Evolutionary conservation across 2,797 vertebrate species (phyloP), one percentile per base, ranked within the genome.

Genomic region (Vultur gryphus): DNA sequence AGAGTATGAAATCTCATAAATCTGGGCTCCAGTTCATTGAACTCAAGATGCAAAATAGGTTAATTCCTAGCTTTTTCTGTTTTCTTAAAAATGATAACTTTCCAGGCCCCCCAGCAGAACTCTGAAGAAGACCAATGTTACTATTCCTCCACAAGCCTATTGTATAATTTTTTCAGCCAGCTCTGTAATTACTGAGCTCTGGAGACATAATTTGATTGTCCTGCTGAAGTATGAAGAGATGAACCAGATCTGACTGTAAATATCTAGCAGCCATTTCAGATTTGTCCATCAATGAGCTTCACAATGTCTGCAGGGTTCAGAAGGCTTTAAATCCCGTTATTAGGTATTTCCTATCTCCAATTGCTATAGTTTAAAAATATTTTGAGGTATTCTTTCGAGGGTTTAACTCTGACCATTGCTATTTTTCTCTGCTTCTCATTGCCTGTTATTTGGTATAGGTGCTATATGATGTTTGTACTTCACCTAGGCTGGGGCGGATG

Each of bases 281-380:
- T 44, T 20, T 58, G n/a, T 16, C 69, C 49, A 58, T 35, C 69
- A 37, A 9, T 16, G 69, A 84, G 18, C 79, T 64, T 48, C 61
- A 7, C 35, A 37, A 59, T 8, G 11, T 26, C 51, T 66, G 26
- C 1, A 3, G 59, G 67, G 5, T 17, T 64, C 71, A 57, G 35
- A 24, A 26, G 37, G 57, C 35, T 88, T 66, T 49, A 78, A n/a
- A 48, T 11, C 44, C 13, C 25, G 9, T 19, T 18, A 1, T 1
- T 35, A 37, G 14, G 3, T 21, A 51, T 73, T 85, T 78, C 52
- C 28, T 64, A 5, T 17, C 51, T 70, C 19, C 0, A 0, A 2
- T 0, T 61, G 19, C 25, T 46, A 8, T 10, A 9, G 12, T 16
- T 73, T 5, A 48, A 59, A 85, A 52, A 7, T 7, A 41, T 35